These are phyloP conservation scores for Pardosa pseudoannulata DNA, from an alignment of 2,888 invertebrate species.

Conservation along the genomic window DNA sequence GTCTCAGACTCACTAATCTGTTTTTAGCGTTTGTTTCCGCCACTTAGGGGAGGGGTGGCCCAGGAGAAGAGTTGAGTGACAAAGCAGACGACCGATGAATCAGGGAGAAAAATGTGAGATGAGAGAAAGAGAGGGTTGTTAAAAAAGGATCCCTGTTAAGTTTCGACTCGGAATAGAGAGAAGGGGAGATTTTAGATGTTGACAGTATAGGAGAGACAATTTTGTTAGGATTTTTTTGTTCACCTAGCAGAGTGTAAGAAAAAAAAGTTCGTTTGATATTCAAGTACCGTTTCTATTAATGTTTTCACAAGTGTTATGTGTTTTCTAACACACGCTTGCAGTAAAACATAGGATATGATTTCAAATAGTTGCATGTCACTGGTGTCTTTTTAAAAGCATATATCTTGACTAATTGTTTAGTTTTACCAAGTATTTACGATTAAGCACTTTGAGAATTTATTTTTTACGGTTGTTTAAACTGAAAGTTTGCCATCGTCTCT, in stretches of 20 bases:
- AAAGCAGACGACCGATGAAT: conserved; percentile 69
- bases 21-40: conserved; percentile 71
- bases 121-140: conserved; percentile 7
- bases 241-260: background rate
- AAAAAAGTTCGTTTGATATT: background rate
- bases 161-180: conserved; percentile 28
- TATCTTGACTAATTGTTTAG: background rate
- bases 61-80: conserved; percentile 60
- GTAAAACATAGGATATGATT: background rate
- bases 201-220: conserved; percentile 23
- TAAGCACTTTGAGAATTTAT: too few species aligned
- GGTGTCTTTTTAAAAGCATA: background rate
- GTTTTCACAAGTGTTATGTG: conserved; percentile 6
- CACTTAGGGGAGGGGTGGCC: conserved; percentile 53
- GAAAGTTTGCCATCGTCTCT: too few species aligned
- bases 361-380: background rate
- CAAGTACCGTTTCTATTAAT: background rate
- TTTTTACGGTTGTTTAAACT: too few species aligned
- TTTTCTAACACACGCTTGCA: background rate
- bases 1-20: conserved; percentile 59
- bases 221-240: background rate
- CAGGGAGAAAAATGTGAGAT: conserved; percentile 53
- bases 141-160: conserved; percentile 58
- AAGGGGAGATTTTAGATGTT: conserved; percentile 4
- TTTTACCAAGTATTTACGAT: too few species aligned